A percentile compares a stretch with the other conserved stretches of the same genome.
Conservation (phyloP, 2,113 vertebrate genomes). For the Neomonachus schauinslandi region DNA sequence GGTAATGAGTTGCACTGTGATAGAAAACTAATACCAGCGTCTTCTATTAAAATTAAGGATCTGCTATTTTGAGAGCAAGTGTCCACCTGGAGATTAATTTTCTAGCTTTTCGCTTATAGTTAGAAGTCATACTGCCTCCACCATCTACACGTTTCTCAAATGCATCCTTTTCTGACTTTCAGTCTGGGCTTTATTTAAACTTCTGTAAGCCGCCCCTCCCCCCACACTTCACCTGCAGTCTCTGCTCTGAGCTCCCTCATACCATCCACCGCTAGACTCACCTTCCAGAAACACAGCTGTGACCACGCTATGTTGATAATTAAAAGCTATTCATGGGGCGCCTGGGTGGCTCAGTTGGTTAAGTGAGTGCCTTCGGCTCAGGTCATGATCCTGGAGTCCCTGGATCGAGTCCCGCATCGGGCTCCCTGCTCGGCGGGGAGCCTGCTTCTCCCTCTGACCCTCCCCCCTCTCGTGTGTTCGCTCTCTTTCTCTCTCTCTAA, state of each 20-base stretch:
- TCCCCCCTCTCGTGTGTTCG: too few species aligned
- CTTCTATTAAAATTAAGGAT: not conserved
- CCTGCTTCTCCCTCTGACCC: too few species aligned
- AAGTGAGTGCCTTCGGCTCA: too few species aligned
- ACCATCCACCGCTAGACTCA: fast-evolving
- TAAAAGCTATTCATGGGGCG: fast-evolving
- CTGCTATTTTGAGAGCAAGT: not conserved
- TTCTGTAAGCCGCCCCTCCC: too few species aligned
- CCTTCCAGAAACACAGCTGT: not conserved
- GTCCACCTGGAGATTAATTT: too few species aligned
- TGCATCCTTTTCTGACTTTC: not conserved
- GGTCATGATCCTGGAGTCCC: too few species aligned
- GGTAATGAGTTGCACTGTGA: fast-evolving
- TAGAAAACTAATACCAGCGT: fast-evolving
- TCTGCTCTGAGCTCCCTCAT: too few species aligned
- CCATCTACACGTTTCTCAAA: not conserved
- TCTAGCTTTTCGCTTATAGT: not conserved
- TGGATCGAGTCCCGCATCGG: too few species aligned
- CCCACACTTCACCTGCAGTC: not conserved
- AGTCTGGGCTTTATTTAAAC: not conserved
- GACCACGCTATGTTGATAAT: not conserved
- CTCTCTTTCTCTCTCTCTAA: too few species aligned
- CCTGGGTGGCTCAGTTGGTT: too few species aligned
- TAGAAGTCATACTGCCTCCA: not conserved
- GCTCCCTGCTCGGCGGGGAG: too few species aligned